Evolutionary conservation across 2,888 invertebrate species (phyloP), one percentile per base, ranked within the genome.

Genomic region (Cyclophora punctaria): DNA sequence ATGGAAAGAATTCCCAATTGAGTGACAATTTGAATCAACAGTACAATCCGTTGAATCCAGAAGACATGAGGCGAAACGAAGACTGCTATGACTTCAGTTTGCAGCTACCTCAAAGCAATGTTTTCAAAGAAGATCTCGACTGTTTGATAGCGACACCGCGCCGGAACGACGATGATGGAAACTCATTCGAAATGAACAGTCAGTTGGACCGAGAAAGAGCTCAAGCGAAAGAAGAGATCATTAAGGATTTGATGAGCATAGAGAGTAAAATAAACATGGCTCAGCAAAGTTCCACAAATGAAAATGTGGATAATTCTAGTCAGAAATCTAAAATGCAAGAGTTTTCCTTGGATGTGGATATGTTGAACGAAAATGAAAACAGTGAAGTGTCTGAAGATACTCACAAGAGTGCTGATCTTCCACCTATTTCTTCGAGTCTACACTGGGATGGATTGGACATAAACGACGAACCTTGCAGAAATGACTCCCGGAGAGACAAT

Each of bases 231-330:
- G 86, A 83, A 51, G 81, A 84, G 64, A 84, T 87, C 42, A 87
- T 87, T 52, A 81, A 85, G 62, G 87, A 87, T 63, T 67, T 87
- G 49, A 81, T 87, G 77, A 86, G 84, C 53, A 83, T 87, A 61
- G 87, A 86, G 62, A 78, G 75, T 50, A 83, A 78, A 55, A 80
- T 85, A 52, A 73, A 68, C 54, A 67, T 79, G 59, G 61, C 67
- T 7, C 71, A 71, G 37, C 67, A 69, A 35, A 68, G 62, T 51
- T 60, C 67, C 50, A 52, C 62, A 34, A 55, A 62, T 41, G 60
- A 53, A 40, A 63, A 63, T 46, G 62, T 68, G 34, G 63, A 65
- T 34, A 61, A 59, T 46, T 65, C 66, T 41, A 65, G 53, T 34
- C 50, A 64, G 7, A 64, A 66, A 48, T 54, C 67, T 34, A 67